Base-by-base conservation (phyloP, 1,140 invertebrate species). In the Conus betulinus region DNA sequence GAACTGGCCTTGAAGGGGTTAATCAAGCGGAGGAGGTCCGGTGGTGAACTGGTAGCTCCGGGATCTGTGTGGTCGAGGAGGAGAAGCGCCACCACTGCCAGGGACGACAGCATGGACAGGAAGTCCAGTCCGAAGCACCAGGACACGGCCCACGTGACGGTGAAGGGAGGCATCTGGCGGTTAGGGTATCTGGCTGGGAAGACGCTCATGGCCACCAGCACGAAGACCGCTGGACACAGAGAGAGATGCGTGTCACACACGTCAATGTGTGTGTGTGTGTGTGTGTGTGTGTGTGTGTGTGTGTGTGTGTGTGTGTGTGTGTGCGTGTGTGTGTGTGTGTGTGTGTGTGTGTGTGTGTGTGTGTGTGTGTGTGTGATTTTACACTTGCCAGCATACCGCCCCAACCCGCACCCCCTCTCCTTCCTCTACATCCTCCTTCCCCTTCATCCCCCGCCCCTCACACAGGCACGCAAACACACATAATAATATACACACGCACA, bases 71-170 rank as follows among this genome's bases (percentile, higher is more conserved):
- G 27, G 27, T 84, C 82, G 11, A n/a, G 27, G n/a, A 84, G 6
- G 6, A 84, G 27, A 5, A 63, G 53, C 5, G 27, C n/a, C 39
- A 53, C 10, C 6, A 67, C 27, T 0, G 82, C 82, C 5, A 67
- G 23, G 55, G 82, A 60, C 6, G 57, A 27, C 55, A 84, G 20
- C 82, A 84, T 60, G 5, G 82, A 84, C n/a, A 84, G 53, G 23
- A 84, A 25, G 57, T 84, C 82, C 23, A 84, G 82, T 5, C 82
- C 82, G 82, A 84, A 60, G n/a, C 82, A 84, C 82, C 82, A 84
- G n/a, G 82, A 84, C 52, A 84, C 82, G 11, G 82, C 53, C 82
- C 82, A 84, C 82, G 82, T 84, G 55, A 67, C 82, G n/a, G 23
- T 23, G 51, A 84, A 84, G 23, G 82, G 82, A 10, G 82, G 82